Evolutionary conservation across 1,140 invertebrate genomes (phyloP), one percentile per base, ranked within the genome.

Genomic region (Armadillidium nasatum): DNA sequence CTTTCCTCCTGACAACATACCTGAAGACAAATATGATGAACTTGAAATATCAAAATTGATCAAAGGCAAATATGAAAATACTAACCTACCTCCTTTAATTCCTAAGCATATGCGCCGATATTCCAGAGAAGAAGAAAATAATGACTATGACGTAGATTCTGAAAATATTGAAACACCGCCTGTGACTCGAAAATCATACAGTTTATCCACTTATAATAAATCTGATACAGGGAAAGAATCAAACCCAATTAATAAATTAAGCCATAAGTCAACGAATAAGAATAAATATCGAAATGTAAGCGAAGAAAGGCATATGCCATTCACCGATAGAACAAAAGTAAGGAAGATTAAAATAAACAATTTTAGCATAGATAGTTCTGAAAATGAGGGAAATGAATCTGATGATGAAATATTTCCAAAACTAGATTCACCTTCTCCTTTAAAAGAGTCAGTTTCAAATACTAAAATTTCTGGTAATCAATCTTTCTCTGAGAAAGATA

Each of bases 121-220:
- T 10, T 81, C 82, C 13, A 77, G 77, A 22, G 79, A 82, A 43
- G 82, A 83, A 66, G 80, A 81, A 4, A 84, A 89, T 83, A 82
- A 85, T 81, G 91, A 93, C 81, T 91, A 90, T 82, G 93, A 94
- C 83, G 93, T 94, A 11, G 93, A 95, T 83, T 92, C 92, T 4
- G 93, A 95, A 80, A 95, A 95, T 80, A 93, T 94, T 19, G 93
- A 95, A 87, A 94, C 93, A 7, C 93, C 93, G 7, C 93, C 93
- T 0, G 91, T 90, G 0, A 91, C 90, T 11, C 87, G 93, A 74
- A 89, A 90, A 82, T 84, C 89, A 4, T 90, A 91, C 82, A 89
- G 87, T 77, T 50, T 70, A 11, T 60, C 50, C 7, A 13, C 50
- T 19, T 13, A 19, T 60, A 60, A 60, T 2, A 13, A 60, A 33